A percentile compares a stretch with the other conserved stretches of the same genome.
phyloP scores from a whole-genome alignment of 2,888 invertebrate genomes.

The Nemapogon koenigi region DNA sequence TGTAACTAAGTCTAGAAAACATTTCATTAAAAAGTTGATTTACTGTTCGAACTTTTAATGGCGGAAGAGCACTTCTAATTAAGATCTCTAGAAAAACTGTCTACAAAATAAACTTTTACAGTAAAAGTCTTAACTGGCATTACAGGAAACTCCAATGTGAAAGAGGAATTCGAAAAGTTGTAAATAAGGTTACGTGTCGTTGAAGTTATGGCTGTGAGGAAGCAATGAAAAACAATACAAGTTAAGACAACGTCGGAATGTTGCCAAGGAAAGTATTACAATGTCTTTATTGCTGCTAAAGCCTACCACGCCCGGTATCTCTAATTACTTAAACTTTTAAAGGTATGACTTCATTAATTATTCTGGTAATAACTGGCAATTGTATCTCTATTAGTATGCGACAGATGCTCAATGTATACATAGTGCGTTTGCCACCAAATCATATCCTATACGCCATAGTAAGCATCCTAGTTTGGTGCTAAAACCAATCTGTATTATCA shows the following conservation, averaged over 20 bases:
- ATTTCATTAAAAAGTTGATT: not conserved
- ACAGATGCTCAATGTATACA: no score
- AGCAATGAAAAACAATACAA: conserved; percentile 32
- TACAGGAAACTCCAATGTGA: conserved; percentile 5
- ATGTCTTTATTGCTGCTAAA: conserved; percentile 25
- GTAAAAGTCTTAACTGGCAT: conserved; percentile 6
- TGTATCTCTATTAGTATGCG: no score
- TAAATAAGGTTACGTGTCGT: conserved; percentile 27
- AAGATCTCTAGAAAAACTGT: conserved; percentile 5
- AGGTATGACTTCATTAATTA: no score
- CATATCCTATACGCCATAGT: no score
- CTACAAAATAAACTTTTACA: conserved; percentile 6
- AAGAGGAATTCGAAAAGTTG: conserved; percentile 19
- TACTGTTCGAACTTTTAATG: conserved; percentile 4
- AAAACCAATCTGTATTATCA: no score
- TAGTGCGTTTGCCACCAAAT: no score
- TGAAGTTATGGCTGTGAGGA: conserved; percentile 24
- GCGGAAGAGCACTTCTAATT: conserved; percentile 5
- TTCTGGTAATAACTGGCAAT: no score
- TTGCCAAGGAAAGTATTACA: conserved; percentile 33
- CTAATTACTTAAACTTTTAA: no score
- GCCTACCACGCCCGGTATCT: conserved; percentile 27
- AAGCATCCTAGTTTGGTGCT: no score
- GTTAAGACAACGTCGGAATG: conserved; percentile 26
- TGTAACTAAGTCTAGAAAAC: no score